phyloP scores from a whole-genome alignment of 2,888 invertebrate species.

The Trichopoda pennipes region DNA sequence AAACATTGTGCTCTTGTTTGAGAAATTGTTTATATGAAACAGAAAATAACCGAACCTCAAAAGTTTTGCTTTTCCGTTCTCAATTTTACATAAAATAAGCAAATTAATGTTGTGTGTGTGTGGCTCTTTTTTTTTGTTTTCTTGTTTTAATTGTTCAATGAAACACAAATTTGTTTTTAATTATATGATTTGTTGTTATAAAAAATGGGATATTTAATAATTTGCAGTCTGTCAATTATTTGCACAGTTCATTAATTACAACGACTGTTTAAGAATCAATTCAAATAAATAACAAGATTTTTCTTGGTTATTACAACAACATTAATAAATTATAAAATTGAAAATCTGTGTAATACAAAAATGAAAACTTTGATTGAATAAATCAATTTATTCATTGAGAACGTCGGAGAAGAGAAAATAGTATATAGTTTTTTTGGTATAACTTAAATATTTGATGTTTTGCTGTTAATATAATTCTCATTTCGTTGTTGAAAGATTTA shows the following conservation, averaged over 20 bases:
- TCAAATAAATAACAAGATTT: background rate
- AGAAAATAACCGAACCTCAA: conserved; percentile 9
- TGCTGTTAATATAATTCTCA: too few relatives aligned
- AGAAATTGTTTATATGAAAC: conserved; percentile 26
- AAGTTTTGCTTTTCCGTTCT: conserved; percentile 21
- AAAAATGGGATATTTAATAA: conserved; percentile 20
- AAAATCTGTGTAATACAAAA: too few relatives aligned
- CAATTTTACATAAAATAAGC: conserved; percentile 36
- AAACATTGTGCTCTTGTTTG: conserved; percentile 13
- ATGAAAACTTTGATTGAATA: too few relatives aligned
- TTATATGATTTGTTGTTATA: conserved; percentile 24
- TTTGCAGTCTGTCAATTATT: conserved; percentile 8
- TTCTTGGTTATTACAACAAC: too few relatives aligned
- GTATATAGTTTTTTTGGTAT: too few relatives aligned
- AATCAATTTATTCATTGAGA: too few relatives aligned
- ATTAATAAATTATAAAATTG: too few relatives aligned
- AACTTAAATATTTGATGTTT: too few relatives aligned
- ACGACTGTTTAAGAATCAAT: background rate
- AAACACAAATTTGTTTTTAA: conserved; percentile 33
- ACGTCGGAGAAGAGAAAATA: too few relatives aligned
- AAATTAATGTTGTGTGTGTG: conserved; percentile 25
- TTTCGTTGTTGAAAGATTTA: too few relatives aligned
- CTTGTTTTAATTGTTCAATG: conserved; percentile 28
- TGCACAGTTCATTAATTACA: background rate
- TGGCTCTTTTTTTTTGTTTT: background rate